A percentile compares a stretch with the other conserved stretches of the same genome.
Conservation (phyloP, 2,113 vertebrate species). For the Ictidomys tridecemlineatus region DNA sequence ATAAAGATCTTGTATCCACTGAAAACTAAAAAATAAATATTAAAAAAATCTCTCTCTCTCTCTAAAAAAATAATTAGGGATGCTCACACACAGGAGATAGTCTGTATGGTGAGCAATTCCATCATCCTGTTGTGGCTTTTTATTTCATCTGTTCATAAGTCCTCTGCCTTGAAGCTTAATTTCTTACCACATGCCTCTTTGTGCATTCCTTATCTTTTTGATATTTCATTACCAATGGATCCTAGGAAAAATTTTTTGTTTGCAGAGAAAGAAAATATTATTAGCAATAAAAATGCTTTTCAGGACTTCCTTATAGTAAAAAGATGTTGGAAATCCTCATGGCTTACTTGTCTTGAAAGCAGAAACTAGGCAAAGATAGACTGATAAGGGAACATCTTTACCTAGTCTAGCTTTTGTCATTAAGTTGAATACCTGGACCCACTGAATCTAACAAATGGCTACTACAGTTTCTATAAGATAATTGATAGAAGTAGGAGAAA, state of each 20-base stretch:
- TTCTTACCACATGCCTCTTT: constrained; percentile 15
- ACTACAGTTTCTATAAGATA: not conserved
- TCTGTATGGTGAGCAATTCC: not conserved
- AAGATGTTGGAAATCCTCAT: not conserved
- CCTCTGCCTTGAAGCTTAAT: not conserved
- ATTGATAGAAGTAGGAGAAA: not conserved
- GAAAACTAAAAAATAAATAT: too few relatives aligned
- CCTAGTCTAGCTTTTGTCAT: not conserved
- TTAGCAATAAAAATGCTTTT: constrained; percentile 37
- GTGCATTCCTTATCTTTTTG: not conserved
- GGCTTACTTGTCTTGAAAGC: not conserved
- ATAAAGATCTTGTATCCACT: too few relatives aligned
- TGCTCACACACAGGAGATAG: not conserved
- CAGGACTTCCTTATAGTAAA: not conserved
- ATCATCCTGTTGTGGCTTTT: not conserved
- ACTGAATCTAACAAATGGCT: not conserved
- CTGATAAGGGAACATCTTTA: not conserved
- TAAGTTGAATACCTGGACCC: not conserved
- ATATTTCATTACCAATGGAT: not conserved
- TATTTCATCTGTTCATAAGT: not conserved
- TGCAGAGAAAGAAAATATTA: not conserved
- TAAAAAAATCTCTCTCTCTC: too few relatives aligned
- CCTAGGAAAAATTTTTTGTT: not conserved
- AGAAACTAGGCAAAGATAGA: constrained; percentile 2
- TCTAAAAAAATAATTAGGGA: not conserved